Evolutionary conservation across 2,113 vertebrate species (phyloP).

Genomic region (Anarrhichthys ocellatus): DNA sequence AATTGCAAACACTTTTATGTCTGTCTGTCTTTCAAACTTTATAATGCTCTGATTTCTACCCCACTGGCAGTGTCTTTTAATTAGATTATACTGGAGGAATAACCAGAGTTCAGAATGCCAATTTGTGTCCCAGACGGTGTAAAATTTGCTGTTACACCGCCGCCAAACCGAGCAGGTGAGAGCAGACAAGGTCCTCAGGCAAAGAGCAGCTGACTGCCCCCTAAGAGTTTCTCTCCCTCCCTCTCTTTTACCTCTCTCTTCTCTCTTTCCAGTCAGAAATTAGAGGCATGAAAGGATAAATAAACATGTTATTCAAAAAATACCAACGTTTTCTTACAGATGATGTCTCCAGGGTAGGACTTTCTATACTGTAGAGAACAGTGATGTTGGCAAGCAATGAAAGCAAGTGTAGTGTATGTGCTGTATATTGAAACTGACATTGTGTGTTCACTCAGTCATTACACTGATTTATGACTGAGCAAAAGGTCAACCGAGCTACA

Average conservation of each 20-base stretch:
- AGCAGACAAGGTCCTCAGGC: constrained; percentile 76
- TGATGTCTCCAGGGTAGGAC: constrained; percentile 47
- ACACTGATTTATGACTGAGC: constrained; percentile 45
- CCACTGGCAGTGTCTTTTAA: constrained; percentile 82
- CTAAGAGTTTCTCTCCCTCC: constrained; percentile 41
- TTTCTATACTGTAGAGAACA: constrained; percentile 36
- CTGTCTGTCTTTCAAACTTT: constrained; percentile 78
- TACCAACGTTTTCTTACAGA: constrained; percentile 37
- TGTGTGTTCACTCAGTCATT: constrained; percentile 59
- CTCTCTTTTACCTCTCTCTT: constrained; percentile 25
- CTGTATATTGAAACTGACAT: constrained; percentile 55
- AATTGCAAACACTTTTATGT: constrained; percentile 80
- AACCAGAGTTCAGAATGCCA: constrained; percentile 77
- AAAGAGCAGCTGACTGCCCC: constrained; percentile 63
- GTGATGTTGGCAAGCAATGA: constrained; percentile 54
- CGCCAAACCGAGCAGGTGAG: constrained; percentile 78
- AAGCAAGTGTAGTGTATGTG: constrained; percentile 18
- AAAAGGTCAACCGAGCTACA: constrained; percentile 40
- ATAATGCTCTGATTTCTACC: constrained; percentile 75
- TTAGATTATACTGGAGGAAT: constrained; percentile 79
- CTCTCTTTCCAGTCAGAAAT: constrained; percentile 48
- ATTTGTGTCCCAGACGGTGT: constrained; percentile 81
- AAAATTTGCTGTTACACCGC: constrained; percentile 79
- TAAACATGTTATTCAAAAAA: constrained; percentile 67
- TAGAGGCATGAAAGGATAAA: constrained; percentile 59